Conservation (phyloP, 2,888 invertebrate species). For the Slavum lentiscoides region DNA sequence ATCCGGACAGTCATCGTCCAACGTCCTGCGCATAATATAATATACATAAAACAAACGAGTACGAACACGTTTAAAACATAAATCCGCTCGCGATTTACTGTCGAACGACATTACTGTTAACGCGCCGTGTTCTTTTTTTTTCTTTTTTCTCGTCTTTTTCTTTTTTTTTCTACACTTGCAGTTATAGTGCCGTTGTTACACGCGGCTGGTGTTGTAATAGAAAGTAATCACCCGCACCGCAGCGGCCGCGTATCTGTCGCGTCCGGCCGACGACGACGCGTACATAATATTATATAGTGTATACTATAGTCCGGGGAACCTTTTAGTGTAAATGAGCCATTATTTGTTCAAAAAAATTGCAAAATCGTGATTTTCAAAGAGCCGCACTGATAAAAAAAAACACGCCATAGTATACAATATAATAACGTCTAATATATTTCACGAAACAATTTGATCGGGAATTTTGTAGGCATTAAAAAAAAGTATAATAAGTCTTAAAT, state of each 20-base stretch:
- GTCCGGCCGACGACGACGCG: not conserved
- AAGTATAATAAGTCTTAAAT: no score
- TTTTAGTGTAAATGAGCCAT: no score
- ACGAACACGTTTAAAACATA: not conserved
- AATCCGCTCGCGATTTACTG: not conserved
- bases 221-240: not conserved
- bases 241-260: not conserved
- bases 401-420: no score
- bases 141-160: no score
- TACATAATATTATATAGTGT: not conserved
- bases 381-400: no score
- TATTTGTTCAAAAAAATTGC: no score
- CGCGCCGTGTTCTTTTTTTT: not conserved
- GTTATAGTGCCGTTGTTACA: not conserved
- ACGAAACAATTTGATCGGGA: no score
- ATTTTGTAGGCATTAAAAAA: no score
- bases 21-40: not conserved
- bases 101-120: constrained; percentile 19
- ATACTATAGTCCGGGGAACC: no score
- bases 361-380: no score
- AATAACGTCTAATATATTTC: no score
- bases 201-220: constrained; percentile 14
- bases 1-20: constrained; percentile 44
- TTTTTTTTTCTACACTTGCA: no score
- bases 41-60: not conserved